Evolutionary conservation across 2,113 vertebrate species (phyloP).

Genomic region (Ptyas mucosa): DNA sequence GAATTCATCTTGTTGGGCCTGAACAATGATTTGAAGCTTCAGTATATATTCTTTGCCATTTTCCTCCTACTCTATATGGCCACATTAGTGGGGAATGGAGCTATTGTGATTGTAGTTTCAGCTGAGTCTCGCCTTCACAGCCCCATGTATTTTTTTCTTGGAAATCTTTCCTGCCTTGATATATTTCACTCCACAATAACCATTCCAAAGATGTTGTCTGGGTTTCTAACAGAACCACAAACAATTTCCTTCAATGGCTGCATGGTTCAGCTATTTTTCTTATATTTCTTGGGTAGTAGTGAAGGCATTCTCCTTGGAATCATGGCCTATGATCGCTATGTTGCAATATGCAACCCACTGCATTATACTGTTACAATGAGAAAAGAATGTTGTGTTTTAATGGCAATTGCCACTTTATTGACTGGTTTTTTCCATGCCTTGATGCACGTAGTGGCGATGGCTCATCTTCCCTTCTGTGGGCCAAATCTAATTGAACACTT

Average conservation of each 20-base stretch:
- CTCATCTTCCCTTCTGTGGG: conserved; percentile 26
- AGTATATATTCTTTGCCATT: conserved; percentile 4
- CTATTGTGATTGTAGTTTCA: conserved; percentile 31
- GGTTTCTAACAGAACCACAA: conserved; percentile 37
- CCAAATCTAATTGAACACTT: conserved; percentile 41
- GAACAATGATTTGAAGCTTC: background rate
- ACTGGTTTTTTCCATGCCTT: conserved; percentile 33
- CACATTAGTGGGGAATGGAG: conserved; percentile 37
- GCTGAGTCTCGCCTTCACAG: conserved; percentile 45
- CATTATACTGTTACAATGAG: conserved; percentile 23
- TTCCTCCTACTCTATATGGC: conserved; percentile 34
- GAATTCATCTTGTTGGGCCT: conserved; percentile 41
- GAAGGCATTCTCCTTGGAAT: conserved; percentile 37
- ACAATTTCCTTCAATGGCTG: conserved; percentile 29
- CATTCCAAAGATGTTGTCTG: conserved; percentile 45
- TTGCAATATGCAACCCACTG: conserved; percentile 30
- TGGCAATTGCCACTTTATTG: conserved; percentile 11
- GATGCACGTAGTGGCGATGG: conserved; percentile 17
- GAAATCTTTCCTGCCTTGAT: conserved; percentile 48
- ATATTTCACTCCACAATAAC: conserved; percentile 45
- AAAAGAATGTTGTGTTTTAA: background rate
- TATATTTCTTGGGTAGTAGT: conserved; percentile 41
- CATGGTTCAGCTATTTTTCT: conserved; percentile 48
- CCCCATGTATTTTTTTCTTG: conserved; percentile 59
- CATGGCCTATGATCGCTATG: conserved; percentile 37